Evolutionary conservation across 2,113 vertebrate species (phyloP).

Genomic region (Chaetodon trifascialis): DNA sequence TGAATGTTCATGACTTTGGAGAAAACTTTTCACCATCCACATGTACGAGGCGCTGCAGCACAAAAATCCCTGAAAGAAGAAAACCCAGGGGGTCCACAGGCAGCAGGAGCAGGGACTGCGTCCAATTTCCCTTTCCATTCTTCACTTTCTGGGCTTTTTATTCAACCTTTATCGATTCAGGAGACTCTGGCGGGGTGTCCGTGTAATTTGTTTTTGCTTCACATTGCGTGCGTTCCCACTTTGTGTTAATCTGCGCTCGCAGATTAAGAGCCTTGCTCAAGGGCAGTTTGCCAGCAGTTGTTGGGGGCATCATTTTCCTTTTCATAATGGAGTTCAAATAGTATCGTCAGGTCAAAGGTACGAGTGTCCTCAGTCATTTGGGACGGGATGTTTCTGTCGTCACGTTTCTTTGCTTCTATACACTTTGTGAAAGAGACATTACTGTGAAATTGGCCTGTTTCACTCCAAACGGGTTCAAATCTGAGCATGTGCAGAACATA

Average conservation of each 20-base stretch:
- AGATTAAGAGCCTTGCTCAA: slow-evolving; percentile 8
- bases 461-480: too few species aligned
- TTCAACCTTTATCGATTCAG: slow-evolving; percentile 12
- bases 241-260: too few species aligned
- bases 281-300: neutral
- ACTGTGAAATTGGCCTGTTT: neutral
- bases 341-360: neutral
- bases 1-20: slow-evolving; percentile 29
- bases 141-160: neutral
- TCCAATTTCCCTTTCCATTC: neutral
- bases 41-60: neutral
- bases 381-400: neutral
- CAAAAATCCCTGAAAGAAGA: neutral
- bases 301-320: neutral
- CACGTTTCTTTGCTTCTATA: neutral
- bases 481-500: too few species aligned
- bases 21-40: slow-evolving; percentile 6
- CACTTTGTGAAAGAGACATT: neutral
- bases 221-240: neutral
- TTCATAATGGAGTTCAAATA: neutral
- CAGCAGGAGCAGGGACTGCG: neutral
- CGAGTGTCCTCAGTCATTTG: neutral
- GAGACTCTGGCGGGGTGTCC: neutral
- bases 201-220: slow-evolving; percentile 14
- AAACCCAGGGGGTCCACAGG: neutral